These are phyloP conservation scores for Drosophila littoralis DNA, from an alignment of 1,140 invertebrate genomes.

Conservation along the genomic window DNA sequence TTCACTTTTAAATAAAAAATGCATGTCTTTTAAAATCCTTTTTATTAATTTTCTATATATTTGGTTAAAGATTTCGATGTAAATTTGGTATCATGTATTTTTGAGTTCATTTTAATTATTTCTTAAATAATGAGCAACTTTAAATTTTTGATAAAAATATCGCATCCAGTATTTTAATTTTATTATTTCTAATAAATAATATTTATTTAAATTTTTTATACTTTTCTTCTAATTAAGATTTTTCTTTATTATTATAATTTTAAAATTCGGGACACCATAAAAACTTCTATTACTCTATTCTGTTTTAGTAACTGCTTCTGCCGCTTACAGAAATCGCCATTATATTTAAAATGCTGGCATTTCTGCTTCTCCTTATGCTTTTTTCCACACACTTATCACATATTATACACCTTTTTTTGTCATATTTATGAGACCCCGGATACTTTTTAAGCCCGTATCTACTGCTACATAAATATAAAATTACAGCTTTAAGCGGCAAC, in stretches of 20 bases:
- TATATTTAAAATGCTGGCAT: background rate
- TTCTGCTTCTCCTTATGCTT: background rate
- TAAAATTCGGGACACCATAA: too few relatives aligned
- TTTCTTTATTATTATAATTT: too few relatives aligned
- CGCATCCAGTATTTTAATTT: background rate
- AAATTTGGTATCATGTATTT: conserved; percentile 13
- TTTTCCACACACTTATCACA: conserved; percentile 57
- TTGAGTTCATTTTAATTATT: background rate
- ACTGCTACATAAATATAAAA: conserved; percentile 71
- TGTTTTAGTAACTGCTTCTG: too few relatives aligned
- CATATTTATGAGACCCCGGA: conserved; percentile 54
- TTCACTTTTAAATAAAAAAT: too few relatives aligned
- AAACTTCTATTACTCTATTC: too few relatives aligned
- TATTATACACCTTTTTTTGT: conserved; percentile 68
- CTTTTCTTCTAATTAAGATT: too few relatives aligned
- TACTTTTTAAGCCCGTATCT: conserved; percentile 52
- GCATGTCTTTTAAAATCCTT: background rate
- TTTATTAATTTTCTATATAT: conserved; percentile 1
- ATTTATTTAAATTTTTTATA: background rate
- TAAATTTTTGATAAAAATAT: too few relatives aligned
- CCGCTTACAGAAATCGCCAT: too few relatives aligned
- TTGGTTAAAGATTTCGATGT: conserved; percentile 9
- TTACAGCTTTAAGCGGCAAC: conserved; percentile 44
- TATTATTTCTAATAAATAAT: background rate
- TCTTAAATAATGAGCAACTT: background rate